Evolutionary conservation across 2,888 invertebrate genomes (phyloP).

Genomic region (Ochropleura plecta): DNA sequence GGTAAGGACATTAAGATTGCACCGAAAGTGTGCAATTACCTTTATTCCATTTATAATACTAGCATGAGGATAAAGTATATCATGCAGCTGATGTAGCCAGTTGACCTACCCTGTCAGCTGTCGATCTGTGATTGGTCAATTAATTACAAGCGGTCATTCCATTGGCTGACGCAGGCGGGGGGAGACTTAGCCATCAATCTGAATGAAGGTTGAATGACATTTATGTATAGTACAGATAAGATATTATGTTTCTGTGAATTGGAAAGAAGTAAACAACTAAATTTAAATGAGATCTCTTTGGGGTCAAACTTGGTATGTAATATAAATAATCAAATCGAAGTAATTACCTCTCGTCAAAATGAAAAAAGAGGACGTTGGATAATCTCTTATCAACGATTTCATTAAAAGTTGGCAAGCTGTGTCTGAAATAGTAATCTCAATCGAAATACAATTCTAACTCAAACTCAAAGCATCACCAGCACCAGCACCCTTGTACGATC

Average conservation of each 20-base stretch:
- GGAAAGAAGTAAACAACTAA: background rate
- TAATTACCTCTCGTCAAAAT: background rate
- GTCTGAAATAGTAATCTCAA: background rate
- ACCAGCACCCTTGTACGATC: no score
- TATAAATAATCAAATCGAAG: background rate
- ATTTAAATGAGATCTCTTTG: no score
- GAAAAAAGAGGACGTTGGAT: background rate
- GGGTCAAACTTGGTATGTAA: background rate
- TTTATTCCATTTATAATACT: constrained; percentile 31
- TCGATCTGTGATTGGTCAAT: constrained; percentile 59
- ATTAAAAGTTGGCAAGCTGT: background rate
- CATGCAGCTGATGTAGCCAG: constrained; percentile 28
- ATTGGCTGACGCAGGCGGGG: constrained; percentile 50
- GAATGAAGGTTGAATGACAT: constrained; percentile 57
- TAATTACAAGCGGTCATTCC: constrained; percentile 54
- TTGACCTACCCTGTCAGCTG: constrained; percentile 60
- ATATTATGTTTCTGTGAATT: constrained; percentile 10
- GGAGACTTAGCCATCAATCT: constrained; percentile 53
- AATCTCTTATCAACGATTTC: background rate
- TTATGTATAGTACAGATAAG: constrained; percentile 3
- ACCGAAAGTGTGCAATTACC: constrained; percentile 14
- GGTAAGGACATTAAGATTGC: background rate
- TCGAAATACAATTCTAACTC: background rate
- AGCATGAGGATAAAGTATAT: constrained; percentile 48
- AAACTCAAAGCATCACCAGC: no score